Evolutionary conservation across 2,888 invertebrate species (phyloP), one percentile per base, ranked within the genome.

Genomic region (Philereme vetulata): DNA sequence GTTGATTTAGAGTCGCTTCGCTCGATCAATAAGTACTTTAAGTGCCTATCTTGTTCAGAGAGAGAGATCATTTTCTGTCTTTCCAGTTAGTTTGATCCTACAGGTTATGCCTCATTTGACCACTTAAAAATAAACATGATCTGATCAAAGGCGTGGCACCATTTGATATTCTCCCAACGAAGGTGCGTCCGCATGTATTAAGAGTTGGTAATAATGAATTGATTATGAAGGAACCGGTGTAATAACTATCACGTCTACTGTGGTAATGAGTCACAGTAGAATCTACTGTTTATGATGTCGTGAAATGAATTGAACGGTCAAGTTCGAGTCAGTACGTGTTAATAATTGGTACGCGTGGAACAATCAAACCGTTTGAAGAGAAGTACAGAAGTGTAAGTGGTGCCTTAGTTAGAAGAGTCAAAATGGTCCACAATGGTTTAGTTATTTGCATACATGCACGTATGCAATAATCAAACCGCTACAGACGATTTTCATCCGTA

Each of bases 121-220:
- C 35, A 49, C 56, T 51, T 62, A 54, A 58, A 62, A 58, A 62
- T 62, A 62, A 62, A 45, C 58, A 55, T 62, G 62, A 62, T 62
- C 40, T 34, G 34, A 62, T 55, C 51, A 44, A 51, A 57, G 57
- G 57, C 54, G 54, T 45, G 62, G 38, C 51, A 51, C 47, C 44
- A 58, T 59, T 62, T 51, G 47, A 58, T 62, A 62, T 59, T 62
- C 62, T 55, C 51, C 38, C 33, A 49, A 32, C 52, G 53, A 52
- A 51, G 58, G 62, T 56, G 55, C 62, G 55, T 47, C 58, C 45
- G 51, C 62, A 46, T 36, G 47, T 52, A 33, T 4, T 9, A 21
- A 46, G 46, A 34, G n/a, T 45, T 32, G 48, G 43, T 43, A 51
- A 44, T 43, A 51, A 44, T 45, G 47, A 54, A 51, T 56, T 36